Evolutionary conservation across 2,113 vertebrate species (phyloP), one percentile per base, ranked within the genome.

Genomic region (Protomyctophum bolini): DNA sequence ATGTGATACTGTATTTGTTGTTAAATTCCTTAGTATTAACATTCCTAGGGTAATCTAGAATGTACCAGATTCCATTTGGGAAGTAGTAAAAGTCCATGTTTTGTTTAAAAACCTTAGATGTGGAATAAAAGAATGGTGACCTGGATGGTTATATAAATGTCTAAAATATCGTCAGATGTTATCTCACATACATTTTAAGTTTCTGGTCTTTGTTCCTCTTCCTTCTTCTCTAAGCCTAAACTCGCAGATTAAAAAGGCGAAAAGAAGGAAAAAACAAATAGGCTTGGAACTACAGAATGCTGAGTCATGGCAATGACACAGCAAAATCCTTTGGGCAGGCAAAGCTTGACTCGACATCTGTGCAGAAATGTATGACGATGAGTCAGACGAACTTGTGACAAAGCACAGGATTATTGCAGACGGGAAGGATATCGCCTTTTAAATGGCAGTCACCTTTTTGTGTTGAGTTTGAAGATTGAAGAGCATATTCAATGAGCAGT

Each of bases 231-330:
- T 28, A 66, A 69, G 82, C 77, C 15, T 70, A 73, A 55, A 54
- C 54, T 68, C 57, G 7, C 28, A 8, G 28, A 41, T 1, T 41
- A 41, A 41, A 41, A 41, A 41, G 33, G 33, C 33, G 3, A 41
- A 41, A 41, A 41, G 49, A 41, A 45, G n/a, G 4, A 61, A 9
- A 4, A 9, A 51, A 8, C 8, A 48, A 7, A 10, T 54, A 7
- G n/a, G 49, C 58, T 58, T 50, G 15, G 47, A 29, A 10, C 51
- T 4, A 0, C 1, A 47, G 49, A 64, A 14, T 67, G 75, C 77
- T 57, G 66, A 86, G 81, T 88, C 81, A 86, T 52, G 15, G 50
- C 64, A 9, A 51, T 64, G 62, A 64, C 62, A 64, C 8, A 21
- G 62, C 62, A 52, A 51, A 60, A 63, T 6, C 14, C 61, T n/a